Percentiles rank a stretch among this genome's conserved stretches.
Evolutionary conservation across 2,888 invertebrate genomes (phyloP).

Genomic region (Caenorhabditis sp.): DNA sequence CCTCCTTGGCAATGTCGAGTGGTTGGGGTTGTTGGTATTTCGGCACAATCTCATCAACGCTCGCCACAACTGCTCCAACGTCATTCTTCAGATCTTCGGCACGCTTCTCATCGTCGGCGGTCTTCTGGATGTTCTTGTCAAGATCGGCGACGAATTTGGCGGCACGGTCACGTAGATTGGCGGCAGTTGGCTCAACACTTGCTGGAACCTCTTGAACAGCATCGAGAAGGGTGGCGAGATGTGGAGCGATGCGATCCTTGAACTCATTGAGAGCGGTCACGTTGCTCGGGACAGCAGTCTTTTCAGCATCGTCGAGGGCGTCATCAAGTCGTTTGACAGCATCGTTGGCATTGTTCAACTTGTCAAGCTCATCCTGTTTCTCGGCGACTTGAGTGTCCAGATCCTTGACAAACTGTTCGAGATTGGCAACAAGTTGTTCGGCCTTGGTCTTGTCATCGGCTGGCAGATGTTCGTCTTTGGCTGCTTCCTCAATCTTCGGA

Average conservation of each 20-base stretch:
- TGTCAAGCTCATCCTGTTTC: constrained; percentile 54
- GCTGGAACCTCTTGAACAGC: constrained; percentile 42
- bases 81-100: constrained; percentile 49
- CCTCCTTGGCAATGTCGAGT: constrained; percentile 49
- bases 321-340: constrained; percentile 55
- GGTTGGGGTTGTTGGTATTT: constrained; percentile 53
- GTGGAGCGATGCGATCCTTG: constrained; percentile 46
- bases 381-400: constrained; percentile 45
- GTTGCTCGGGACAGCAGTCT: constrained; percentile 43
- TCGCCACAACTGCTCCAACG: constrained; percentile 31
- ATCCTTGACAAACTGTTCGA: constrained; percentile 50
- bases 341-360: constrained; percentile 52
- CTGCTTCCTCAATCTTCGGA: constrained; percentile 49
- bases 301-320: constrained; percentile 55
- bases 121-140: constrained; percentile 41
- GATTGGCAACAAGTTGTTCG: constrained; percentile 44
- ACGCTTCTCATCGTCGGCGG: constrained; percentile 52
- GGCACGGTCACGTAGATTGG: constrained; percentile 42
- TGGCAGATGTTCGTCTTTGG: constrained; percentile 49
- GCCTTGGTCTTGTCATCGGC: constrained; percentile 54
- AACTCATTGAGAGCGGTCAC: constrained; percentile 48
- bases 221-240: constrained; percentile 38
- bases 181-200: constrained; percentile 35
- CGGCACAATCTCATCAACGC: constrained; percentile 49
- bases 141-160: constrained; percentile 49